Percentiles rank a stretch among this genome's conserved stretches.
phyloP scores from a whole-genome alignment of 2,113 vertebrate genomes.

The Platysteira castanea region DNA sequence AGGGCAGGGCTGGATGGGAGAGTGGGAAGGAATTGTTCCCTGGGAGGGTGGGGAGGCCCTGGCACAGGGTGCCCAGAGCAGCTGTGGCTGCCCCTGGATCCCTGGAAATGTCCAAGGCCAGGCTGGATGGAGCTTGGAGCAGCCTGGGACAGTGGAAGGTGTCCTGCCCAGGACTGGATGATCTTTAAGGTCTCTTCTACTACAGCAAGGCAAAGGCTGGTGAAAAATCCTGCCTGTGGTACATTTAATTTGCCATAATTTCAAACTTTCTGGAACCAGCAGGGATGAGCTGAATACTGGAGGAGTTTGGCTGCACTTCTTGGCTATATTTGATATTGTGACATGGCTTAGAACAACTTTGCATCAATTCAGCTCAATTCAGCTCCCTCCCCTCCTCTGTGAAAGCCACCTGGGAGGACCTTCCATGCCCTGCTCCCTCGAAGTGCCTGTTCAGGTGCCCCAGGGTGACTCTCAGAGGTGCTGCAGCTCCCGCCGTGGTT shows the following conservation, averaged over 20 bases:
- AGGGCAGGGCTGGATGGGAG: fast-evolving
- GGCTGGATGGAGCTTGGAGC: background rate
- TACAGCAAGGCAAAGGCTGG: background rate
- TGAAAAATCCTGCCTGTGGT: background rate
- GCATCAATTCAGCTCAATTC: background rate
- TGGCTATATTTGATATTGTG: fast-evolving
- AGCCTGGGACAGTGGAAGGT: fast-evolving
- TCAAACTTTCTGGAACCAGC: background rate
- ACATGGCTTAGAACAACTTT: background rate
- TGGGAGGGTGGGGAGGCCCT: fast-evolving
- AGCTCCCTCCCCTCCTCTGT: background rate
- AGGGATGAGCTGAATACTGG: background rate
- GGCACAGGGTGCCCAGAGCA: background rate
- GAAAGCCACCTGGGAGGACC: background rate
- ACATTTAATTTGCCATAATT: background rate
- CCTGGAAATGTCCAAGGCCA: background rate
- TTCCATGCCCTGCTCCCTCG: background rate
- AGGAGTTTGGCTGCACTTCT: background rate
- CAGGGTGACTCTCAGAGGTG: background rate
- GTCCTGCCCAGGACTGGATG: background rate
- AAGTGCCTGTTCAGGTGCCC: background rate
- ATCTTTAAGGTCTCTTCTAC: background rate
- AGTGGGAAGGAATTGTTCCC: fast-evolving
- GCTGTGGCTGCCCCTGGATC: background rate
- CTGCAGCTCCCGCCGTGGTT: fast-evolving